A percentile compares a stretch with the other conserved stretches of the same genome.
These are phyloP conservation scores for Borostomias antarcticus DNA, from an alignment of 2,797 vertebrate species.

Conservation along the genomic window DNA sequence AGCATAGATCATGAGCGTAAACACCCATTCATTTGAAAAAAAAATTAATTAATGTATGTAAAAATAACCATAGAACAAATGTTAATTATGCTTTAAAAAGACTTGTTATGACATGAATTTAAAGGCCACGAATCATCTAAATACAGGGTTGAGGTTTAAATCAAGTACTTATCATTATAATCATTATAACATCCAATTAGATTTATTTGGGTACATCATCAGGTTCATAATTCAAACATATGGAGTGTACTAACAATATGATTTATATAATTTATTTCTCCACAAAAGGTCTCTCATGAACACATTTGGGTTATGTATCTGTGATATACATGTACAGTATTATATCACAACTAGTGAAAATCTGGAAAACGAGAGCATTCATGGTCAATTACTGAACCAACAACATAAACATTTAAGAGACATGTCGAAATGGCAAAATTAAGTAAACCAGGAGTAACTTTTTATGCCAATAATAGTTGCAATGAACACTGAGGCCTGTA, in stretches of 20 bases:
- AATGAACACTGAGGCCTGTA: too few relatives aligned
- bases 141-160: constrained; percentile 24
- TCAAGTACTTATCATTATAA: background rate
- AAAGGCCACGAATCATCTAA: background rate
- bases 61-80: background rate
- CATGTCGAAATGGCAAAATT: too few relatives aligned
- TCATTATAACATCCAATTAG: constrained; percentile 24
- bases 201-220: constrained; percentile 39
- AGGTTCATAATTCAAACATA: constrained; percentile 46
- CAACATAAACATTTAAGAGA: too few relatives aligned
- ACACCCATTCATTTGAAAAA: too few relatives aligned
- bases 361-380: too few relatives aligned
- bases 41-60: background rate
- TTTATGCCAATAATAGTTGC: too few relatives aligned
- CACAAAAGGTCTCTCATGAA: constrained; percentile 27
- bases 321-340: too few relatives aligned
- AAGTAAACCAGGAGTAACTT: too few relatives aligned
- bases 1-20: too few relatives aligned
- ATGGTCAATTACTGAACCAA: too few relatives aligned
- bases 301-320: too few relatives aligned
- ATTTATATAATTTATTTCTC: constrained; percentile 19
- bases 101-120: background rate
- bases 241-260: constrained; percentile 36
- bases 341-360: too few relatives aligned
- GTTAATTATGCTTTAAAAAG: background rate